Base-by-base conservation (phyloP, 1,140 invertebrate genomes). In the Asbolus verrucosus region DNA sequence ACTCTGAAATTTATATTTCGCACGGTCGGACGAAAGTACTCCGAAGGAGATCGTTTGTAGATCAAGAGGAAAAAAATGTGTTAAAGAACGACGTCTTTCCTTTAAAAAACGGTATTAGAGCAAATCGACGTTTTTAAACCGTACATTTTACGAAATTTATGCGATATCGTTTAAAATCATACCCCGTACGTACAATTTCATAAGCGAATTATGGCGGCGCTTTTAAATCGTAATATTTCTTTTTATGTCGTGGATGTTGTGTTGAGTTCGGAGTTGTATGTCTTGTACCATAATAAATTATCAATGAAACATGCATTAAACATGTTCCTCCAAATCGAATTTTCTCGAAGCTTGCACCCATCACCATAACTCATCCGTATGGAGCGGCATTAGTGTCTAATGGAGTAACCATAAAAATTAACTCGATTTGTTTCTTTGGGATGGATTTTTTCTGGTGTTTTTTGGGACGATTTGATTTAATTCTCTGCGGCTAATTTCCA, bases 321-420 rank as follows among this genome's bases (percentile, higher is more conserved):
- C 46, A 54, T 54, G 46, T 54, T 54, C 18, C 18, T 18, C 46
- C 21, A 27, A 54, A 54, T 30, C 46, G 46, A 54, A 54, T 54
- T 21, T 13, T 54, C 27, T 14, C 13, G n/a, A n/a, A n/a, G n/a
- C n/a, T n/a, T n/a, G n/a, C n/a, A n/a, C 46, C 27, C 46, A 54
- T 54, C 46, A 54, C 27, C 46, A 54, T 54, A 54, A 54, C 27
- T 54, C 46, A 54, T 54, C 46, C 21, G 9, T 54, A 54, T 54
- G 24, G 46, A 27, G 11, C 8, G 18, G 21, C 21, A 54, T 54
- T 54, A 54, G 46, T 21, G 21, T 54, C 46, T 27, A 27, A 54
- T 19, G 2, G 33, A 21, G 1, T 13, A 18, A n/a, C 6, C 19
- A 36, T 11, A 54, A 15, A 54, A 54, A 54, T 54, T 54, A 54